These are phyloP conservation scores for Cepaea nemoralis DNA, from an alignment of 1,140 invertebrate species.

Conservation along the genomic window DNA sequence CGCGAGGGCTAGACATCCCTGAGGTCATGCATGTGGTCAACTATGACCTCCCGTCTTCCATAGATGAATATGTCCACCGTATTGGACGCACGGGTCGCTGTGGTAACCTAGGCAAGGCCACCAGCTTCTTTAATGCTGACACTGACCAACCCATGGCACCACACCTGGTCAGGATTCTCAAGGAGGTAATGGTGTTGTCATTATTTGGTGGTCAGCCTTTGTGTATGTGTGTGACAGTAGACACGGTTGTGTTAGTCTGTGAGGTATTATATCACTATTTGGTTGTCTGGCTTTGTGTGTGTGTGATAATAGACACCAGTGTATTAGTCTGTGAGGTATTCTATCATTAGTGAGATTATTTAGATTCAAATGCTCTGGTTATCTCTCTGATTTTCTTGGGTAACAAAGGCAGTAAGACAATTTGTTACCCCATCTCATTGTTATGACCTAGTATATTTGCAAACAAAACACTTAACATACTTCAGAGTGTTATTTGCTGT, in stretches of 20 bases:
- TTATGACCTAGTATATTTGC: too few relatives aligned
- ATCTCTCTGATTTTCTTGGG: too few relatives aligned
- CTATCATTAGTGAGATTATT: too few relatives aligned
- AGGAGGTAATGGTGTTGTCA: conserved; percentile 63
- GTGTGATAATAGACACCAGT: background rate
- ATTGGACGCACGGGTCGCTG: conserved; percentile 95
- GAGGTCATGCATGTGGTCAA: conserved; percentile 91
- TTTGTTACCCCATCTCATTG: too few relatives aligned
- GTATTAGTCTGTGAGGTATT: too few relatives aligned
- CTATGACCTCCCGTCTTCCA: conserved; percentile 85
- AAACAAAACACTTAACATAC: too few relatives aligned
- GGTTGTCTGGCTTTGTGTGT: background rate
- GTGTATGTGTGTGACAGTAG: too few relatives aligned
- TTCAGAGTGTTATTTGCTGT: too few relatives aligned
- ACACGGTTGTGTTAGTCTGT: background rate
- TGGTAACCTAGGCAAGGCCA: conserved; percentile 90
- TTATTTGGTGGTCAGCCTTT: background rate
- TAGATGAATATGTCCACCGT: conserved; percentile 95
- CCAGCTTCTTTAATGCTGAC: conserved; percentile 83
- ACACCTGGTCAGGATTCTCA: conserved; percentile 81
- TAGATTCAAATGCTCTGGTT: too few relatives aligned
- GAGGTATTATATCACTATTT: background rate
- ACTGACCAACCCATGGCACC: conserved; percentile 77
- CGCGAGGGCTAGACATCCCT: conserved; percentile 86
- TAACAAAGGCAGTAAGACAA: too few relatives aligned